phyloP scores from a whole-genome alignment of 2,888 invertebrate species.

The Protodeltote pygarga region DNA sequence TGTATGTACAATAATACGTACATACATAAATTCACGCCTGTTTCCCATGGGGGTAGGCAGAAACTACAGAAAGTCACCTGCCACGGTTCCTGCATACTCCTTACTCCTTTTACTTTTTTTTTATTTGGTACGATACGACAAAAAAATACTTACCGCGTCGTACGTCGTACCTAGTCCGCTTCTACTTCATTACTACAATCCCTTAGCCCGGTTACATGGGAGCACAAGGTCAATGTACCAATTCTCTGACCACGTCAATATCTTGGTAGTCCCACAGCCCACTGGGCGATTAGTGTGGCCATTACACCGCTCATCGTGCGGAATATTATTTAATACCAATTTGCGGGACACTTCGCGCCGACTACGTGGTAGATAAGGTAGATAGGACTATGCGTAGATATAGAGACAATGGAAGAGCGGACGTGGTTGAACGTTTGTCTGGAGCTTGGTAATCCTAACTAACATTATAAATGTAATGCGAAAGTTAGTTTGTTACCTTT shows the following conservation, averaged over 20 bases:
- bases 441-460: too few relatives aligned
- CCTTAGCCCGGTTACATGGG: not conserved
- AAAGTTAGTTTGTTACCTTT: not conserved
- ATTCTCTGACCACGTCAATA: slow-evolving; percentile 23
- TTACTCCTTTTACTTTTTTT: too few relatives aligned
- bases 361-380: slow-evolving; percentile 52
- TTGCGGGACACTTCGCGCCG: slow-evolving; percentile 56
- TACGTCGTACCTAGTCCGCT: too few relatives aligned
- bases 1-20: too few relatives aligned
- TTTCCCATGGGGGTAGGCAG: too few relatives aligned
- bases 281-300: slow-evolving; percentile 27
- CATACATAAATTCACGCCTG: too few relatives aligned
- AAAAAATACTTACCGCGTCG: too few relatives aligned
- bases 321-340: slow-evolving; percentile 66
- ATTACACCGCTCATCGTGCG: slow-evolving; percentile 43
- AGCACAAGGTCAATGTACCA: slow-evolving; percentile 5
- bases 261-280: slow-evolving; percentile 21
- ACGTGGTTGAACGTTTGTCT: too few relatives aligned
- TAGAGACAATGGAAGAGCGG: slow-evolving; percentile 6
- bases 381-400: slow-evolving; percentile 13
- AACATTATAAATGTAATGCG: not conserved
- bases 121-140: too few relatives aligned
- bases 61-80: too few relatives aligned
- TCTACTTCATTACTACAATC: slow-evolving; percentile 4
- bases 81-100: too few relatives aligned